A percentile compares a stretch with the other conserved stretches of the same genome.
These are phyloP conservation scores for Micromys minutus DNA, from an alignment of 2,113 vertebrate species.

Conservation along the genomic window DNA sequence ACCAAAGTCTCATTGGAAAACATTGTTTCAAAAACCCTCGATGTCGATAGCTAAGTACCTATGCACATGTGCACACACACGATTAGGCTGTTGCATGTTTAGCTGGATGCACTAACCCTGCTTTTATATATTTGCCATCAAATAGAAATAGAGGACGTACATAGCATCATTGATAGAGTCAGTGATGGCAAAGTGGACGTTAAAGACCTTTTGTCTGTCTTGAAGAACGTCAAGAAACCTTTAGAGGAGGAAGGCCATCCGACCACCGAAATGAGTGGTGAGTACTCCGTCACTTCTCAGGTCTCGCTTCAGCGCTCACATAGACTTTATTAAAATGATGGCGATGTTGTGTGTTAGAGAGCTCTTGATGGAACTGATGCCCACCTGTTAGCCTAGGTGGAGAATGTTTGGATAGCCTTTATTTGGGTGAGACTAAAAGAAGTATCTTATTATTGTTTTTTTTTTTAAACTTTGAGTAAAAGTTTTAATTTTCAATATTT, in stretches of 20 bases:
- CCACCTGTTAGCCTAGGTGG: neutral
- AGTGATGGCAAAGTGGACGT: slow-evolving; percentile 49
- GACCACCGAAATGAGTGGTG: neutral
- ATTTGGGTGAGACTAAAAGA: slow-evolving; percentile 21
- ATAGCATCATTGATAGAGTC: neutral
- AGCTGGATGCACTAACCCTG: neutral
- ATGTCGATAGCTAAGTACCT: neutral
- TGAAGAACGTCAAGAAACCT: neutral
- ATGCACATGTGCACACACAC: neutral
- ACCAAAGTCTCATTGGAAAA: neutral
- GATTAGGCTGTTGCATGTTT: neutral
- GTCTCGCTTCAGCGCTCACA: neutral
- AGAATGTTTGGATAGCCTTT: neutral
- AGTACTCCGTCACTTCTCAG: neutral
- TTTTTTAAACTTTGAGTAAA: neutral
- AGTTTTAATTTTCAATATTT: neutral
- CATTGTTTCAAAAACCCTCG: neutral
- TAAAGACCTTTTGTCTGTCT: slow-evolving; percentile 32
- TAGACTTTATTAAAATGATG: neutral
- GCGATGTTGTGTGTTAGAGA: neutral
- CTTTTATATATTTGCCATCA: slow-evolving; percentile 11
- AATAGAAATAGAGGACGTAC: slow-evolving; percentile 55
- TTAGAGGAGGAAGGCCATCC: slow-evolving; percentile 17
- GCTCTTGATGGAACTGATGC: neutral
- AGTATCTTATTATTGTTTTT: neutral